These are phyloP conservation scores for Eucera pruinosa DNA, from an alignment of 2,888 invertebrate species.

Conservation along the genomic window DNA sequence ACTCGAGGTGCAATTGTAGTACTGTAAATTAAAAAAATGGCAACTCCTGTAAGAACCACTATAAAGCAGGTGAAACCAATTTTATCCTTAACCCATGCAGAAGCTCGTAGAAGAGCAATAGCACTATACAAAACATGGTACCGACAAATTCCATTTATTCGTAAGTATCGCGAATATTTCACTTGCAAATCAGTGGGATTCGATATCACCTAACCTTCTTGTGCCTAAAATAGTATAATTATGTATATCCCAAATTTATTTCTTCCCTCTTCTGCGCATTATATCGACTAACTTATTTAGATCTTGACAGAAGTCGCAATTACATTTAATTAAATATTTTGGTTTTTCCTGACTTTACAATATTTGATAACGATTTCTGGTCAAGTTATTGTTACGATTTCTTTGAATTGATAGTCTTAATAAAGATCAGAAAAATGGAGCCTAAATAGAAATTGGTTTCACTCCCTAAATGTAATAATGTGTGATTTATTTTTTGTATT, in stretches of 20 bases:
- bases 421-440: too few relatives aligned
- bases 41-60: slow-evolving; percentile 60
- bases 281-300: too few relatives aligned
- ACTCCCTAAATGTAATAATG: too few relatives aligned
- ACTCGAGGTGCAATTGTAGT: not conserved
- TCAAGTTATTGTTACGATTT: too few relatives aligned
- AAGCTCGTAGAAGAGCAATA: slow-evolving; percentile 93
- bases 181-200: slow-evolving; percentile 26
- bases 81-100: slow-evolving; percentile 90
- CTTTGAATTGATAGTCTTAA: too few relatives aligned
- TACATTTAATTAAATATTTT: too few relatives aligned
- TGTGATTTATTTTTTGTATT: too few relatives aligned
- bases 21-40: slow-evolving; percentile 47
- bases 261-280: too few relatives aligned
- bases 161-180: slow-evolving; percentile 86
- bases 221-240: not conserved
- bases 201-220: slow-evolving; percentile 66
- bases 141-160: slow-evolving; percentile 94
- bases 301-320: too few relatives aligned
- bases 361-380: too few relatives aligned
- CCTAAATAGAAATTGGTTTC: too few relatives aligned
- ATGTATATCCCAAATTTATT: not conserved
- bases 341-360: too few relatives aligned
- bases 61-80: slow-evolving; percentile 93
- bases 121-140: slow-evolving; percentile 97